Evolutionary conservation across 2,113 vertebrate species (phyloP), one percentile per base, ranked within the genome.

Genomic region (Hepsetus odoe): DNA sequence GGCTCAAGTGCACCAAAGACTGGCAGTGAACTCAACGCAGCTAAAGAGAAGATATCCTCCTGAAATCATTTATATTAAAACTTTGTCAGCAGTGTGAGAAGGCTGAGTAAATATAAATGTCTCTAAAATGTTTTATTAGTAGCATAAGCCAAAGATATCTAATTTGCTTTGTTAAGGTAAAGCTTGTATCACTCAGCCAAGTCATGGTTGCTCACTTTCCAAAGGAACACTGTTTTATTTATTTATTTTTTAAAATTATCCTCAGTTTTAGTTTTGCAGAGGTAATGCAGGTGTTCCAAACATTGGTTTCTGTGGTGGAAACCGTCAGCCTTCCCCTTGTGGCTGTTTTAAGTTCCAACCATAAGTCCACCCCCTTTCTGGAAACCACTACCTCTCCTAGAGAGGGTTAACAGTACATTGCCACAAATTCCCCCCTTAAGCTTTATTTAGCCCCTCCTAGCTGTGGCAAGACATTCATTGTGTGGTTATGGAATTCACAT

Each of bases 61-160:
- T 62, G 44, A 91, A 86, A 88, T 89, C 89, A 88, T 87, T 91
- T 86, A 85, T 91, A 87, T 87, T 58, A 44, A 84, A 86, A 88
- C 87, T 88, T 88, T 53, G 44, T 73, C 92, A 92, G 90, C 90
- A 88, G 90, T 91, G 92, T 90, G 90, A 87, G 93, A 95, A 96
- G 93, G 95, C 93, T 92, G 91, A 93, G 86, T 93, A 91, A 91
- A 91, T 87, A 88, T 73, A 90, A 87, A 88, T 87, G 88, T 86
- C 59, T 80, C 82, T 73, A 72, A 76, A 67, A 83, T 87, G 88
- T 93, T 92, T 92, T 90, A 93, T 91, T 93, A 88, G 89, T 92
- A 93, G 91, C 92, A 88, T 91, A 92, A 91, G 90, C 92, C n/a
- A 44, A 66, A 74, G 16, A 62, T 38, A 12, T 33, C n/a, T 55